Evolutionary conservation across 1,140 invertebrate genomes (phyloP).

Genomic region (Drosophila neocordata): DNA sequence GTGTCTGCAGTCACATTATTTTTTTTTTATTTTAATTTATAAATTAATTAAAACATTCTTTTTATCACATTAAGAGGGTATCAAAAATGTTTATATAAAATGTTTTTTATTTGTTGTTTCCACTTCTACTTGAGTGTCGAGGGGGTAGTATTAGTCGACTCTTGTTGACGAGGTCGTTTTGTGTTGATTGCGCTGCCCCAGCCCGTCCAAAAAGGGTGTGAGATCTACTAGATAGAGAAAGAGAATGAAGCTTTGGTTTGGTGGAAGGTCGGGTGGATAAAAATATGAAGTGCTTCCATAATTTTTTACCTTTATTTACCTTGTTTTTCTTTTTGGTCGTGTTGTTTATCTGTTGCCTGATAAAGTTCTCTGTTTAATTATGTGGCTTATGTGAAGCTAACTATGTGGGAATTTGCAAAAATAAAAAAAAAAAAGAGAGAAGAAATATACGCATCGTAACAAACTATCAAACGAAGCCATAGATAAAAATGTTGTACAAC

Average conservation of each 20-base stretch:
- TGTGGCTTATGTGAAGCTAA: constrained; percentile 52
- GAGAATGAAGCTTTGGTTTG: constrained; percentile 25
- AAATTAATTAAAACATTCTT: no score
- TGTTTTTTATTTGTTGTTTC: not conserved
- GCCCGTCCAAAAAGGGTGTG: not conserved
- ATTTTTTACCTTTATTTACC: constrained; percentile 75
- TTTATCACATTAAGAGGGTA: not conserved
- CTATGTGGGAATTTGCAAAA: constrained; percentile 34
- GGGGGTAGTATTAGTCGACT: constrained; percentile 29
- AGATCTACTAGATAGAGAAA: no score
- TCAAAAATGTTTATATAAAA: not conserved
- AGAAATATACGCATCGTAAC: constrained; percentile 8
- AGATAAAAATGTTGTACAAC: constrained; percentile 7
- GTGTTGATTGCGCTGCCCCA: constrained; percentile 67
- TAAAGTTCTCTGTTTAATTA: constrained; percentile 76
- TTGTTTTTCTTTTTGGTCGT: constrained; percentile 51
- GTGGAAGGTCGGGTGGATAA: constrained; percentile 16
- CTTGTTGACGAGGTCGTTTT: constrained; percentile 78
- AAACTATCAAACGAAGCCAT: constrained; percentile 10
- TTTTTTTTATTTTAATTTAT: no score
- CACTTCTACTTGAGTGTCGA: constrained; percentile 56
- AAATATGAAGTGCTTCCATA: constrained; percentile 74
- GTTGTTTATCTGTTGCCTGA: constrained; percentile 49
- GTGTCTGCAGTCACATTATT: no score
- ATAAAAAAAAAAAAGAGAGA: constrained; percentile 6